phyloP scores from a whole-genome alignment of 2,113 vertebrate genomes.

The Melanotaenia duboulayi region DNA sequence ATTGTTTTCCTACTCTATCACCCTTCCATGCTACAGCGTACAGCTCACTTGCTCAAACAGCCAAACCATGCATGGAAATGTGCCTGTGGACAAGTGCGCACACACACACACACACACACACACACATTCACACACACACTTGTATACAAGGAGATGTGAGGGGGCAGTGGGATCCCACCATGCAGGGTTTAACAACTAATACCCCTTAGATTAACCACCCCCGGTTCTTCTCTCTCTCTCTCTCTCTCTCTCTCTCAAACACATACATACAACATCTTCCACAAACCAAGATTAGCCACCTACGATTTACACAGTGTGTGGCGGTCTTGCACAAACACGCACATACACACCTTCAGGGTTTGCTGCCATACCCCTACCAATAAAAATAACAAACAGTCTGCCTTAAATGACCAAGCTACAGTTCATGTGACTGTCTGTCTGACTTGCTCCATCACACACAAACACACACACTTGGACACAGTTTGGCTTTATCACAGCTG shows the following conservation, averaged over 20 bases:
- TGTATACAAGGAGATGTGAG: slow-evolving; percentile 65
- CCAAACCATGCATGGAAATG: slow-evolving; percentile 53
- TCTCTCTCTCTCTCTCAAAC: slow-evolving; percentile 22
- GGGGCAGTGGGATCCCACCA: slow-evolving; percentile 78
- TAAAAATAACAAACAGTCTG: slow-evolving; percentile 63
- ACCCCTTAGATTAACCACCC: slow-evolving; percentile 82
- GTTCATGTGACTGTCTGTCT: slow-evolving; percentile 69
- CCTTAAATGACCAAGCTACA: slow-evolving; percentile 66
- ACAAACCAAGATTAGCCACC: slow-evolving; percentile 78
- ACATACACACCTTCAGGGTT: slow-evolving; percentile 56
- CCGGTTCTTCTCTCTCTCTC: slow-evolving; percentile 64
- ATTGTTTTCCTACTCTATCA: slow-evolving; percentile 46
- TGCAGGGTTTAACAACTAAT: slow-evolving; percentile 83
- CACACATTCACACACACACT: slow-evolving; percentile 35
- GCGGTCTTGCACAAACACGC: slow-evolving; percentile 50
- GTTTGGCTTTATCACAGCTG: slow-evolving; percentile 77
- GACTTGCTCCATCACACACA: slow-evolving; percentile 1
- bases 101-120: slow-evolving; percentile 17
- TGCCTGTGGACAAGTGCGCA: slow-evolving; percentile 61
- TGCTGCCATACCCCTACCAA: slow-evolving; percentile 60
- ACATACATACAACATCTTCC: slow-evolving; percentile 56
- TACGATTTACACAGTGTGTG: slow-evolving; percentile 68
- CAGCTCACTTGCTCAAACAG: slow-evolving; percentile 39
- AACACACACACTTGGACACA: slow-evolving; percentile 29
- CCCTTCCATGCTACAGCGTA: slow-evolving; percentile 44